These are phyloP conservation scores for Pherbina coryleti DNA, from an alignment of 2,888 invertebrate genomes.

Conservation along the genomic window DNA sequence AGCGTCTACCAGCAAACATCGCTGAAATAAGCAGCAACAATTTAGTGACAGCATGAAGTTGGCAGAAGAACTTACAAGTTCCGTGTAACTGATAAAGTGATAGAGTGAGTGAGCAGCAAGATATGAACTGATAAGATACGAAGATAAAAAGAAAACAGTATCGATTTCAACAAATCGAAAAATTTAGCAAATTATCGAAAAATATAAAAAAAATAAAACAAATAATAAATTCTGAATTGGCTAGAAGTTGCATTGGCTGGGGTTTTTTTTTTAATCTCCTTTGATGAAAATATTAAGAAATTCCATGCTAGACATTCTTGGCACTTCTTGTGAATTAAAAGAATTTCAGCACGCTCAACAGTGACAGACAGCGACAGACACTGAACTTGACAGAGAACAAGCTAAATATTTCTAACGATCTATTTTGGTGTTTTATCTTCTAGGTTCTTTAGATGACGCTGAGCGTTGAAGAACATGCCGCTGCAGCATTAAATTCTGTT, in stretches of 20 bases:
- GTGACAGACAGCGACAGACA: slow-evolving; percentile 5
- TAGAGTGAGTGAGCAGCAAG: background rate
- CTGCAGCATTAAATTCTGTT: slow-evolving; percentile 7
- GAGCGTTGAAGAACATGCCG: slow-evolving; percentile 12
- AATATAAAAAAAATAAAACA: background rate
- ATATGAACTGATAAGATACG: background rate
- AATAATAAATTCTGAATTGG: background rate
- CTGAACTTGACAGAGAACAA: slow-evolving; percentile 36
- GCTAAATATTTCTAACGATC: slow-evolving; percentile 30
- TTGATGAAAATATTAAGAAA: too few relatives aligned
- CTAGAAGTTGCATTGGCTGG: too few relatives aligned
- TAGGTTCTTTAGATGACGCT: slow-evolving; percentile 38
- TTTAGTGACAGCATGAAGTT: slow-evolving; percentile 29
- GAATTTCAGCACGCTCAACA: background rate
- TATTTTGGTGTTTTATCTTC: slow-evolving; percentile 26
- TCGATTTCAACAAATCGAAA: too few relatives aligned
- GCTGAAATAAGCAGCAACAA: background rate
- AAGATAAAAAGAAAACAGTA: background rate
- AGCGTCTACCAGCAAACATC: slow-evolving; percentile 38
- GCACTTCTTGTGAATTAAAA: background rate
- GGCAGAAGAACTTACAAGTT: background rate
- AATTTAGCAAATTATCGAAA: too few relatives aligned
- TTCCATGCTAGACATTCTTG: too few relatives aligned
- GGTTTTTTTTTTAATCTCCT: too few relatives aligned
- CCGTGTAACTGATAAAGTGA: background rate